These are phyloP conservation scores for Heptranchias perlo DNA, from an alignment of 2,113 vertebrate species.

Conservation along the genomic window DNA sequence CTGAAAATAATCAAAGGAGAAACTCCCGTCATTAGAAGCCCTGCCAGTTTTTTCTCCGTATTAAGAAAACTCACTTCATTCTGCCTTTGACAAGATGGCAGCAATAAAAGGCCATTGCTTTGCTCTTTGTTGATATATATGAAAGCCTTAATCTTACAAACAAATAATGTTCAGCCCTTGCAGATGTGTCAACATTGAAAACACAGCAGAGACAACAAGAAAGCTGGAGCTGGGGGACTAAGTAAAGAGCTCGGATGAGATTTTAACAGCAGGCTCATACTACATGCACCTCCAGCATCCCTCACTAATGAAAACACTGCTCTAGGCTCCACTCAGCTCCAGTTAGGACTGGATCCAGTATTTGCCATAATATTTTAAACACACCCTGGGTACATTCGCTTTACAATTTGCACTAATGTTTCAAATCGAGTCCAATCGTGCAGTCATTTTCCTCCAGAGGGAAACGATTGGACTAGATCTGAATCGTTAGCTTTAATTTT, in stretches of 20 bases:
- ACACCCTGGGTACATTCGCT: not conserved
- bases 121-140: conserved; percentile 44
- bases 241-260: conserved; percentile 40
- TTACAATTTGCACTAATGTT: not conserved
- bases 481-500: conserved; percentile 12
- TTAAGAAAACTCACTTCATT: conserved; percentile 43
- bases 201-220: conserved; percentile 24
- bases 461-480: not conserved
- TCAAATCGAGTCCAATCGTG: not conserved
- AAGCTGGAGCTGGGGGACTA: conserved; percentile 39
- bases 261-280: conserved; percentile 50
- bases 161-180: conserved; percentile 41
- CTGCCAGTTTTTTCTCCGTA: conserved; percentile 45
- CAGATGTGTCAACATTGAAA: conserved; percentile 39
- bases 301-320: conserved; percentile 9
- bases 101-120: conserved; percentile 39
- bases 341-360: not conserved
- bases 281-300: conserved; percentile 42
- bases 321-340: not conserved
- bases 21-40: conserved; percentile 48
- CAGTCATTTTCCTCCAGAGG: not conserved
- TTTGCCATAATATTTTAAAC: conserved; percentile 13
- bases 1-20: conserved; percentile 46
- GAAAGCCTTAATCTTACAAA: conserved; percentile 48
- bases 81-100: conserved; percentile 46